Conservation (phyloP, 2,888 invertebrate species). For the Drosophila buzzatii region DNA sequence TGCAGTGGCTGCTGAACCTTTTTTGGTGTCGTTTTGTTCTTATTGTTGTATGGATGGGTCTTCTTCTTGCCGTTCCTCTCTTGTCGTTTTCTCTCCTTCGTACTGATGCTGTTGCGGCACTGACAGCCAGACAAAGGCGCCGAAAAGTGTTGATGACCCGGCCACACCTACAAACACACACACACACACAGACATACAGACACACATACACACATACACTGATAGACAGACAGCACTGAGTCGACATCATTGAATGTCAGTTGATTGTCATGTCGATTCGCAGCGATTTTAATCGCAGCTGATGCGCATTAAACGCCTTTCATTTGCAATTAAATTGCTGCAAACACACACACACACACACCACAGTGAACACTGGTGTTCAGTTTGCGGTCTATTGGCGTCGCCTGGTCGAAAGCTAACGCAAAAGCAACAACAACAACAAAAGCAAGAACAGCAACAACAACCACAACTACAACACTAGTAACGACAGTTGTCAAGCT, state of each 20-base stretch:
- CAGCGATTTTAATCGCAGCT: constrained; percentile 75
- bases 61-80: neutral
- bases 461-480: neutral
- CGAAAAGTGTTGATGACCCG: constrained; percentile 75
- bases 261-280: constrained; percentile 74
- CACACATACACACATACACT: neutral
- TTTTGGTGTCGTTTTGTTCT: constrained; percentile 31
- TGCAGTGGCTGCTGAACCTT: constrained; percentile 62
- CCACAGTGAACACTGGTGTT: constrained; percentile 30
- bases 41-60: constrained; percentile 4
- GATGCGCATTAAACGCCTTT: constrained; percentile 75
- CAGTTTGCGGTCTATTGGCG: constrained; percentile 69
- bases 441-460: constrained; percentile 2
- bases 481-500: constrained; percentile 49
- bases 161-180: constrained; percentile 22
- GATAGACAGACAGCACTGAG: constrained; percentile 50
- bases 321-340: constrained; percentile 78
- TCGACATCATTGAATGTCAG: constrained; percentile 68
- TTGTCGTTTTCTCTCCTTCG: neutral
- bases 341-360: constrained; percentile 27
- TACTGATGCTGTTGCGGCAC: neutral
- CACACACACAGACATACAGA: neutral
- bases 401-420: constrained; percentile 53
- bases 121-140: constrained; percentile 52
- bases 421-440: constrained; percentile 10